Conservation (phyloP, 2,888 invertebrate genomes). For the Drosophila paranaensis region DNA sequence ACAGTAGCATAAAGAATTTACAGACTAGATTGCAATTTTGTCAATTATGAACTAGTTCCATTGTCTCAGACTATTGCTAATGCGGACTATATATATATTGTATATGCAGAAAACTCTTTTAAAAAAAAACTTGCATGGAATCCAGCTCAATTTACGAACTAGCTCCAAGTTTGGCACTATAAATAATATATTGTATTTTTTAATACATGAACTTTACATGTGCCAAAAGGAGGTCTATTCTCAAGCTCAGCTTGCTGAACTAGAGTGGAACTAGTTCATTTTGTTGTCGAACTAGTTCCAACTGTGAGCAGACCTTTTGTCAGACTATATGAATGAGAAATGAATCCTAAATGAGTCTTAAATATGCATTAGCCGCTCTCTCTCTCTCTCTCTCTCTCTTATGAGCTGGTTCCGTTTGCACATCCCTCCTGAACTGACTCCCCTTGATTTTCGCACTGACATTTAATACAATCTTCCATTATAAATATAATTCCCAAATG, state of each 20-base stretch:
- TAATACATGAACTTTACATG: no score
- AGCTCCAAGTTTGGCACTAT: no score
- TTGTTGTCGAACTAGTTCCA: background rate
- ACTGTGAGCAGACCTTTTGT: background rate
- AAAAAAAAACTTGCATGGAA: no score
- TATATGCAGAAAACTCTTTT: no score
- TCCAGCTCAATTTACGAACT: no score
- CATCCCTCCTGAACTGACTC: background rate
- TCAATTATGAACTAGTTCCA: background rate
- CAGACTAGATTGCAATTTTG: no score
- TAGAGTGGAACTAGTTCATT: background rate
- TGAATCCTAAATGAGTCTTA: background rate
- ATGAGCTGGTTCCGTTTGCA: slow-evolving; percentile 12
- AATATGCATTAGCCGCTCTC: background rate
- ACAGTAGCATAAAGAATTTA: no score
- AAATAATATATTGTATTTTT: no score
- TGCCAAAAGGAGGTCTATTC: background rate
- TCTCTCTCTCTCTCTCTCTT: no score
- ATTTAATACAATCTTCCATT: slow-evolving; percentile 48
- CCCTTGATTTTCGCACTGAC: slow-evolving; percentile 15
- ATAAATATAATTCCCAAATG: slow-evolving; percentile 38
- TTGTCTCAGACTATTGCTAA: no score
- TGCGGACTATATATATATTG: no score
- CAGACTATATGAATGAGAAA: background rate
- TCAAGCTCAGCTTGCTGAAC: background rate